Evolutionary conservation across 2,113 vertebrate genomes (phyloP).

Genomic region (Romanogobio albipinnatus): DNA sequence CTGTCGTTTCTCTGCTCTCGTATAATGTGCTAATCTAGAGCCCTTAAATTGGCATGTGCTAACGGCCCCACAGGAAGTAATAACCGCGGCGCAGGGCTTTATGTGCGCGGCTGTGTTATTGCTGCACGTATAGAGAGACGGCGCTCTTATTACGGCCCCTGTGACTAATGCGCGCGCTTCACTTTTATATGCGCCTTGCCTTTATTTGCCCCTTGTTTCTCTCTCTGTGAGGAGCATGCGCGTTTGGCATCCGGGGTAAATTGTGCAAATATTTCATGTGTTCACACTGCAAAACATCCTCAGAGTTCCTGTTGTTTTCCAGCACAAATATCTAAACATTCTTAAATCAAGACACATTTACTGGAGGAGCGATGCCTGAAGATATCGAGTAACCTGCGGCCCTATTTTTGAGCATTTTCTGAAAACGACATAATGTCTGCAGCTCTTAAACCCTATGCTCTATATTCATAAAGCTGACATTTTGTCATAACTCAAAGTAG

Average conservation of each 20-base stretch:
- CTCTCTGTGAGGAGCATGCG: conserved; percentile 35
- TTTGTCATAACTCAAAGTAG: too few relatives aligned
- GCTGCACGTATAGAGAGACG: conserved; percentile 29
- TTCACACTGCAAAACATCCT: not conserved
- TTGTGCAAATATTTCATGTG: conserved; percentile 51
- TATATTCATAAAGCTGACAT: too few relatives aligned
- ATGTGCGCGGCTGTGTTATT: conserved; percentile 13
- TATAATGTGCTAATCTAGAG: not conserved
- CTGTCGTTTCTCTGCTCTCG: not conserved
- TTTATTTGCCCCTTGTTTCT: conserved; percentile 28
- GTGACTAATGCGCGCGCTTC: conserved; percentile 69
- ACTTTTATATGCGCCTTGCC: conserved; percentile 55
- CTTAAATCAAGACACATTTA: too few relatives aligned
- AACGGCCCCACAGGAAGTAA: conserved; percentile 48
- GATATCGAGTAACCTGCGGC: too few relatives aligned
- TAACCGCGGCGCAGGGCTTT: conserved; percentile 32
- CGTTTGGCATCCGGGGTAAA: conserved; percentile 31
- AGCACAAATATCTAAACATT: too few relatives aligned
- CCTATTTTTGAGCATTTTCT: too few relatives aligned
- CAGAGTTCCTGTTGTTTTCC: too few relatives aligned
- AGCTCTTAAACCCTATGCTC: too few relatives aligned
- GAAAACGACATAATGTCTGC: too few relatives aligned
- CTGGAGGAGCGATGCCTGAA: too few relatives aligned
- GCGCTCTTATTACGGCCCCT: conserved; percentile 52
- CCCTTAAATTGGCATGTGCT: conserved; percentile 32